Percentiles rank a stretch among this genome's conserved stretches.
Evolutionary conservation across 2,888 invertebrate genomes (phyloP).

Genomic region (Cheilosia grossa): DNA sequence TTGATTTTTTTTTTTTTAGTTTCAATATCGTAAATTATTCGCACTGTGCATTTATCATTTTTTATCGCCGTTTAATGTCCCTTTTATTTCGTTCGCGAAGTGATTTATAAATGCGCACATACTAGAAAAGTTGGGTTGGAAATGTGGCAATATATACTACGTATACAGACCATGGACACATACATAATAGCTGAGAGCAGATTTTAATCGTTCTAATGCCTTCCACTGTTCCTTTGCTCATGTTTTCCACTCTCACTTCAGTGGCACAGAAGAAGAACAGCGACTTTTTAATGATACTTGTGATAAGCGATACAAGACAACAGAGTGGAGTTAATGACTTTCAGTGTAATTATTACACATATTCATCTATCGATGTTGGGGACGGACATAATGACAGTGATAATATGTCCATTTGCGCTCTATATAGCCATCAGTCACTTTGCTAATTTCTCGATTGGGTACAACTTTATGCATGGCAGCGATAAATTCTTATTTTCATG

Average conservation of each 20-base stretch:
- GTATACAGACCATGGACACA: slow-evolving; percentile 12
- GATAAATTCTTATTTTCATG: slow-evolving; percentile 51
- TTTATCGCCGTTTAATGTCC: slow-evolving; percentile 74
- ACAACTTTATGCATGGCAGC: slow-evolving; percentile 49
- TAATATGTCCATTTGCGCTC: slow-evolving; percentile 62
- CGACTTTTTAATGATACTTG: slow-evolving; percentile 62
- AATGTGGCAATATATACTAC: background rate
- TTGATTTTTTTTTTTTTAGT: slow-evolving; percentile 35
- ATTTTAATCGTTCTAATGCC: slow-evolving; percentile 72
- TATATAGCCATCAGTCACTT: slow-evolving; percentile 56
- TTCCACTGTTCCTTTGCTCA: slow-evolving; percentile 31
- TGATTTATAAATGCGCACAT: slow-evolving; percentile 65
- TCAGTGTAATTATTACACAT: slow-evolving; percentile 62
- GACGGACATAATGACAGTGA: slow-evolving; percentile 63
- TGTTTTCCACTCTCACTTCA: slow-evolving; percentile 47
- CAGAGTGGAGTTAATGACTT: slow-evolving; percentile 55
- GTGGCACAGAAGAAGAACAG: background rate
- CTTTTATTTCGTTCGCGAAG: slow-evolving; percentile 71
- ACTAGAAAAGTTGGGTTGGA: background rate
- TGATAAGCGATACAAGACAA: slow-evolving; percentile 40
- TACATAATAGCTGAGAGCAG: slow-evolving; percentile 34
- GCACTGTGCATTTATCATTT: slow-evolving; percentile 71
- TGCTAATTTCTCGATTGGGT: slow-evolving; percentile 64
- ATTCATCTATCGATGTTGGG: slow-evolving; percentile 40
- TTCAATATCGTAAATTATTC: slow-evolving; percentile 69